phyloP scores from a whole-genome alignment of 2,113 vertebrate species.

The Kryptolebias marmoratus region DNA sequence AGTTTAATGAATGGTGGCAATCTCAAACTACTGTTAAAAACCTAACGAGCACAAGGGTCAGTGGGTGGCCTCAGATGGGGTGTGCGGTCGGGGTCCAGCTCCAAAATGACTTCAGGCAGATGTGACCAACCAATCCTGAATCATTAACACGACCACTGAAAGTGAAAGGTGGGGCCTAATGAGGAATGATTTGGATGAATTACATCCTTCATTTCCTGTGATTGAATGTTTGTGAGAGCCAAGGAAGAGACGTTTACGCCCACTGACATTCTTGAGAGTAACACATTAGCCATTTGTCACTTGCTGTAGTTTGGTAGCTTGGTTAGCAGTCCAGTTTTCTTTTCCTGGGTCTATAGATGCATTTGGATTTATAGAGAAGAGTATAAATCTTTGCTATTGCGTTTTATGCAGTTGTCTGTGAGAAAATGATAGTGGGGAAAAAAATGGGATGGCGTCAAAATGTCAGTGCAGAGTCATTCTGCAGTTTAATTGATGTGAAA shows the following conservation, averaged over 20 bases:
- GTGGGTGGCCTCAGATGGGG: conserved; percentile 42
- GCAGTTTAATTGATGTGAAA: conserved; percentile 15
- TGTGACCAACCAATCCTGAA: conserved; percentile 42
- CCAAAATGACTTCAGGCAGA: conserved; percentile 42
- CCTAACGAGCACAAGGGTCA: conserved; percentile 53
- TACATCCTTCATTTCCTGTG: conserved; percentile 33
- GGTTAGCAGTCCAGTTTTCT: no score
- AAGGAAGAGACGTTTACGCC: neutral
- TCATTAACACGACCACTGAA: conserved; percentile 28
- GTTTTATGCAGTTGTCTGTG: no score
- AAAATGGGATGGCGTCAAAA: no score
- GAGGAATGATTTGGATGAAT: conserved; percentile 41
- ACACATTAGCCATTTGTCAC: neutral
- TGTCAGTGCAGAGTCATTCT: conserved; percentile 18
- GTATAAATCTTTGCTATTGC: no score
- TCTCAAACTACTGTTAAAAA: conserved; percentile 59
- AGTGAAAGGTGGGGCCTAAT: conserved; percentile 30
- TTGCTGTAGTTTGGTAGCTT: neutral
- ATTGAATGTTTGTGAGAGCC: neutral
- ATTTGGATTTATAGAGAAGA: no score
- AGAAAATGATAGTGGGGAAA: no score
- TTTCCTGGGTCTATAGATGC: no score
- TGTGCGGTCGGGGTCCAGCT: conserved; percentile 25
- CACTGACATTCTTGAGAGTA: neutral
- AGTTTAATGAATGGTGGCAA: conserved; percentile 64